Conservation (phyloP, 2,888 invertebrate species). For the Tholera decimalis region DNA sequence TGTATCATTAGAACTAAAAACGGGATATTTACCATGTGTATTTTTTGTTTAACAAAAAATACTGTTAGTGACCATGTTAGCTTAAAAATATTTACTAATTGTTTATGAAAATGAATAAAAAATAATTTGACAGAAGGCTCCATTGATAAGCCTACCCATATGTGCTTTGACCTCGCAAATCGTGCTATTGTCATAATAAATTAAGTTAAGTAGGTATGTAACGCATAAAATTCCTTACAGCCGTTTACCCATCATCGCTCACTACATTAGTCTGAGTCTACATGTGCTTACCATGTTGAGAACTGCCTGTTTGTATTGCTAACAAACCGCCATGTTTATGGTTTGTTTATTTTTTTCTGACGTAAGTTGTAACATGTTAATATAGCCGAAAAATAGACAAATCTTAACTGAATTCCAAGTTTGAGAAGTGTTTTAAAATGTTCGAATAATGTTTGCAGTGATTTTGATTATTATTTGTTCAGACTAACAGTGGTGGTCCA, state of each 20-base stretch:
- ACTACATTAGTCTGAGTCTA: conserved; percentile 35
- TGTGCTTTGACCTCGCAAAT: background rate
- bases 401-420: background rate
- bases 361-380: conserved; percentile 50
- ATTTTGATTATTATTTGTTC: no score
- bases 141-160: background rate
- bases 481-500: no score
- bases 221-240: conserved; percentile 23
- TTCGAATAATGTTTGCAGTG: background rate
- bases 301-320: conserved; percentile 61
- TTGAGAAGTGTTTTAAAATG: conserved; percentile 2
- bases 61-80: no score
- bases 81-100: no score
- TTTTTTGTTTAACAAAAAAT: no score
- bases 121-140: no score
- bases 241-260: conserved; percentile 37
- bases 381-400: conserved; percentile 12
- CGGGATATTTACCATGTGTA: no score
- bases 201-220: conserved; percentile 12
- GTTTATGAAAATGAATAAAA: no score
- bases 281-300: conserved; percentile 76
- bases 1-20: no score
- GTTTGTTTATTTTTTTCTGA: conserved; percentile 65
- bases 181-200: background rate
- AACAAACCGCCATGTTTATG: conserved; percentile 67